Evolutionary conservation across 2,113 vertebrate genomes (phyloP), one percentile per base, ranked within the genome.

Genomic region (Cyprinodon tularosa): DNA sequence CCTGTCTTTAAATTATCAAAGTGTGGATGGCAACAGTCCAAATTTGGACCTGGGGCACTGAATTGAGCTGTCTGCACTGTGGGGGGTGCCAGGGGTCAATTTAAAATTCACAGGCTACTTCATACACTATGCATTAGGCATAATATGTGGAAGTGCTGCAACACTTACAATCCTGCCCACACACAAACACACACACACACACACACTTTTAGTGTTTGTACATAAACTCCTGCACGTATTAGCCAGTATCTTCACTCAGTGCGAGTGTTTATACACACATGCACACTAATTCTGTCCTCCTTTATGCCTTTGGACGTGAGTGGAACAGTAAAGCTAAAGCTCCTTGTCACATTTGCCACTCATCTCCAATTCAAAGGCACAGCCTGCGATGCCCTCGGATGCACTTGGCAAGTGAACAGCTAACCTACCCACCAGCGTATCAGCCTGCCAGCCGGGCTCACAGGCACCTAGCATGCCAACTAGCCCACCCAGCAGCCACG

Each of bases 361-460:
- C 88, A 90, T 91, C 89, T 91, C 72, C 88, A 84, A 89, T 89
- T 91, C 90, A 85, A 73, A 74, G 82, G 81, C 86, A 68, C 85
- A 72, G 86, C 82, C 86, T 60, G 84, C 50, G 83, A 78, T 87
- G 87, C 91, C 90, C 90, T 90, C 81, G 76, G 85, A 89, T 89
- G 86, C 86, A 89, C 90, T 90, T 92, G 91, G 91, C 91, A 87
- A 84, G 87, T 74, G 83, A 90, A 84, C 83, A 68, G 85, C 88
- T 88, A 88, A 91, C 89, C 89, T 88, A 89, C 82, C 91, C 85
- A 72, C 81, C 79, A 76, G 88, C 83, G 36, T 77, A 63, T 86
- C 84, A 67, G 90, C 79, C 78, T 84, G 82, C 84, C 91, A 90
- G 86, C 77, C 63, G 29, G 80, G 83, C 82, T 36, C 73, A 29